phyloP scores from a whole-genome alignment of 2,113 vertebrate genomes.

The Junco hyemalis region DNA sequence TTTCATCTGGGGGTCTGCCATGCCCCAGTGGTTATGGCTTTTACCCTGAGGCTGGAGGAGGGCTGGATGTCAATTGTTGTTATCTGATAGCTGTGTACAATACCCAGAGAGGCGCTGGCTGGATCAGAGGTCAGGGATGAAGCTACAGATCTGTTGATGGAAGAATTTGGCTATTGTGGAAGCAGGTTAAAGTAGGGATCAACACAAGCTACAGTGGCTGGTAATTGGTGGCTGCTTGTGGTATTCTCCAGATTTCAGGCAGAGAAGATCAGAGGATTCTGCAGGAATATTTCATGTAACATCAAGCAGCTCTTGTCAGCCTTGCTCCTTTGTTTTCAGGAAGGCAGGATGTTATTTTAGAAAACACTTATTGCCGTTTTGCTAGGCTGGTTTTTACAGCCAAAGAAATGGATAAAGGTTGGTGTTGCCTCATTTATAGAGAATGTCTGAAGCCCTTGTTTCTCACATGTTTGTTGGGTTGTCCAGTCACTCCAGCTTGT shows the following conservation, averaged over 20 bases:
- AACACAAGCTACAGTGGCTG: background rate
- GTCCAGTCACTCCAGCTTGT: background rate
- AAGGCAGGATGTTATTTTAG: background rate
- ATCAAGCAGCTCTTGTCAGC: background rate
- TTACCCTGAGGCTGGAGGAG: background rate
- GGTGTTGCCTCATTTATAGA: background rate
- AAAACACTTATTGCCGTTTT: fast-evolving
- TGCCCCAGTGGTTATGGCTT: background rate
- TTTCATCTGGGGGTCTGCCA: background rate
- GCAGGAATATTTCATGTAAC: background rate
- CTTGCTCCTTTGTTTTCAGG: background rate
- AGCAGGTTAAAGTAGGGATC: background rate
- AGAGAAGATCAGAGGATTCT: background rate
- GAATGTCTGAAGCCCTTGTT: background rate
- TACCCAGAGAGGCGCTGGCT: background rate
- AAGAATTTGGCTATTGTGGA: slow-evolving; percentile 7
- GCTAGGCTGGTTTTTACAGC: background rate
- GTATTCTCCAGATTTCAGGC: background rate
- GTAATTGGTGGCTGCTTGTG: background rate
- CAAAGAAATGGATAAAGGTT: background rate
- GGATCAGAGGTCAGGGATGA: slow-evolving; percentile 9
- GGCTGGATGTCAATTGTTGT: slow-evolving; percentile 42
- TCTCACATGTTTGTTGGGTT: background rate
- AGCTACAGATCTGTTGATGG: background rate
- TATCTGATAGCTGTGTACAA: slow-evolving; percentile 27